Evolutionary conservation across 2,797 vertebrate genomes (phyloP), one percentile per base, ranked within the genome.

Genomic region (Neoniphon sammara): DNA sequence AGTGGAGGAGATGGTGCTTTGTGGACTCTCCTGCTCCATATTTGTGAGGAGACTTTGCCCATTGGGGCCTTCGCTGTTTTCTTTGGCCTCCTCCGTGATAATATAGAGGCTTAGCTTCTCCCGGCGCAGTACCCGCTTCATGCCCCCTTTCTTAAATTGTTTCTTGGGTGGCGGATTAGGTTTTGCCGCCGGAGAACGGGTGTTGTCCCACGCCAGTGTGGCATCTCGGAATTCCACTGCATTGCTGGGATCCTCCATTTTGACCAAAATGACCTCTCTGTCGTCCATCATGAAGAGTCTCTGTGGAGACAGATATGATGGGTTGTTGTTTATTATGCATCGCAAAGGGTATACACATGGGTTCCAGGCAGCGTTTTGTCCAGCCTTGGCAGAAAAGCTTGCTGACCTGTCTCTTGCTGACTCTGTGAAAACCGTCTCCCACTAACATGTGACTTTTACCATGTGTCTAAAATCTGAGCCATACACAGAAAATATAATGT

Each of bases 21-120:
- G 94, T 0, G 94, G 94, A 77, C 94, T 95, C 76, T 95, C 94
- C 88, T 95, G 94, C 85, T 95, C 94, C 93, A 95, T 94, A 55
- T 94, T 92, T 50, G 91, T 90, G 70, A 95, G 93, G 25, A 95
- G 93, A 57, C 91, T 92, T 75, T 93, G 92, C 5, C 78, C 86
- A 0, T 92, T 95, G 54, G 91, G 89, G 49, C 61, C 70, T 12
- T 92, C 93, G 5, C 76, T 83, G 72, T 73, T 85, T 4, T 10
- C 90, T 87, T 94, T 94, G 70, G 58, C 44, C n/a, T 93, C 91
- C 49, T 93, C 93, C 5, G 89, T 68, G 75, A 77, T 85, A 55
- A 94, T 94, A 76, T 93, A 93, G 12, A 94, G 87, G 73, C 88
- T 94, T 1, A 94, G 92, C 74, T 93, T 94, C 87, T 95, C 94